Percentiles rank a stretch among this genome's conserved stretches.
Conservation (phyloP, 2,113 vertebrate species). For the Sclerurus mexicanus region DNA sequence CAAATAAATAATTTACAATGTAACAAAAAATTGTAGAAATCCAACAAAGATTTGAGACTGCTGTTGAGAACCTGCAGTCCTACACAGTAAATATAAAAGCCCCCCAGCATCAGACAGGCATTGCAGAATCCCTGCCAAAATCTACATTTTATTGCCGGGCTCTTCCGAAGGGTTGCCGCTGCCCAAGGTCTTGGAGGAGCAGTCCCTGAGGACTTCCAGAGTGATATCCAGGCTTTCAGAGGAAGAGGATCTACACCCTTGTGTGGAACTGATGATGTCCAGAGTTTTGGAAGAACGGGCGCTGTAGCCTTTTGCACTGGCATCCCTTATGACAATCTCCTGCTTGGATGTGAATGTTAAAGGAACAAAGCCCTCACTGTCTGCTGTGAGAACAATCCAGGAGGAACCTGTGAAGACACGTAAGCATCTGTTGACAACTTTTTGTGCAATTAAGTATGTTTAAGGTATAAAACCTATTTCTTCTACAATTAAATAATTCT, state of each 20-base stretch:
- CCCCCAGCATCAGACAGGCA: background rate
- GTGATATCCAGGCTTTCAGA: conserved; percentile 28
- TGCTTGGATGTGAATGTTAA: conserved; percentile 82
- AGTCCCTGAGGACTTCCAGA: conserved; percentile 39
- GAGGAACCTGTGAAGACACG: conserved; percentile 74
- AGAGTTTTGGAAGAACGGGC: conserved; percentile 3
- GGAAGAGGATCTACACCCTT: background rate
- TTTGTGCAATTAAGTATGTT: background rate
- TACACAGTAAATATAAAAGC: background rate
- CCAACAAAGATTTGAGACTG: background rate
- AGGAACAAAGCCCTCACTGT: conserved; percentile 89
- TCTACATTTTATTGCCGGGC: background rate
- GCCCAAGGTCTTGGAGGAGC: background rate
- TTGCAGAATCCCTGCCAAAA: background rate
- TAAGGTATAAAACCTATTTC: background rate
- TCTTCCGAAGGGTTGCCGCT: background rate
- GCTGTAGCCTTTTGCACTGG: conserved; percentile 39
- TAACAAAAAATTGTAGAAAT: background rate
- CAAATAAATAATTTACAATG: conserved; percentile 37
- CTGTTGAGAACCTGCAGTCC: background rate
- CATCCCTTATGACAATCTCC: conserved; percentile 84
- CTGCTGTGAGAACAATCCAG: conserved; percentile 89
- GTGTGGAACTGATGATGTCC: conserved; percentile 22
- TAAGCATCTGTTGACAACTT: background rate
- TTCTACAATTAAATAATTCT: background rate